Base-by-base conservation (phyloP, 2,888 invertebrate species). In the Anaspis maculata region DNA sequence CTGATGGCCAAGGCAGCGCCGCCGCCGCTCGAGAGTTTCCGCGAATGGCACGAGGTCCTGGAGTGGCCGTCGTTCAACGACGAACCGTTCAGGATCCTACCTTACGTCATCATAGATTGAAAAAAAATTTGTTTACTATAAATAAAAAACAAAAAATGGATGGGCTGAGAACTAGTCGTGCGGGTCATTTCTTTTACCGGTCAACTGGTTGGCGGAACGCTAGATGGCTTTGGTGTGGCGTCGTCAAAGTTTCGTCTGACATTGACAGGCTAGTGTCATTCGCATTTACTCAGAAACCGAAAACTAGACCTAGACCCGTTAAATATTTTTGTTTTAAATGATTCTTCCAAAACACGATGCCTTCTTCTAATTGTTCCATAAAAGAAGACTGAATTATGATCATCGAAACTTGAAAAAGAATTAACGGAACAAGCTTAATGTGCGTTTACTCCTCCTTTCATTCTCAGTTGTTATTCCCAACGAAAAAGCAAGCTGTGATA, bases 51-150 rank as follows among this genome's bases (percentile, higher is more conserved):
- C 66, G 83, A 92, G 70, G 82, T 87, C 61, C 76, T 83, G 46
- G 78, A 82, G 51, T 70, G 76, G 57, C 72, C 74, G 57, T 79
- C 86, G 41, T 77, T 76, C 55, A 77, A 85, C 59, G 84, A 82
- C 59, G 83, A 86, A 63, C 71, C 76, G 60, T 77, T 95, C 63
- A 77, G 87, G 67, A 88, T 95, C 73, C 77, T 95, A 78, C 95
- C 95, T 71, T 96, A 96, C 72, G 91, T 92, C 70, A 84, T 92
- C 67, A 85, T 92, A 70, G 92, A 94, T 80, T 92, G 73, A 76
- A 48, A 7, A 25, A 37, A 34, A 38, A 27, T 38, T 28, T 37
- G 26, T 37, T 27, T 21, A 30, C 11, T 30, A 6, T 21, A 33
- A 21, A 30, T 32, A 23, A 37, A 28, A 26, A 26, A 22, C 24